Base-by-base conservation (phyloP, 1,140 invertebrate genomes). In the Apis laboriosa region DNA sequence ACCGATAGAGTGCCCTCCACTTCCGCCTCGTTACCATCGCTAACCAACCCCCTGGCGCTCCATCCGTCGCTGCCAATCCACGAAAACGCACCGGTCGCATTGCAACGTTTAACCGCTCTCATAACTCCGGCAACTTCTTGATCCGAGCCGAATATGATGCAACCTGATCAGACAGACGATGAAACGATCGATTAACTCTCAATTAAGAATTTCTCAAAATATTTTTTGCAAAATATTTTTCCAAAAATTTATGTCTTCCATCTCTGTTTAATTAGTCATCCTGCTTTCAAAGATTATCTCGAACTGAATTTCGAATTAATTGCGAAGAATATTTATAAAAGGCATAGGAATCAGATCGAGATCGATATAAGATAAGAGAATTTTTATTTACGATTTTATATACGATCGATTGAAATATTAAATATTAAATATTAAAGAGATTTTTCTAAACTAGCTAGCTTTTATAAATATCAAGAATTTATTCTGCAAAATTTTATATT, bases 21-120 rank as follows among this genome's bases (percentile, higher is more conserved):
- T 92, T 98, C 97, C 1, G 96, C 94, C 92, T 99, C 98, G 90
- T 98, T 98, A 77, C 97, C 97, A 87, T 97, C 96, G 89, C 94
- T 94, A 9, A 99, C 98, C 60, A 99, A 94, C 58, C 97, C 96
- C 53, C 98, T 94, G 1, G 97, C 97, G 90, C 96, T 97, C 98
- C 98, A 98, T 4, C 98, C 98, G 91, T 99, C 98, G 66, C 97
- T 98, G 0, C 98, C 98, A 53, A 99, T 98, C 98, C 98, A 99
- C 49, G 97, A 97, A 94, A 99, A 99, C 67, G 95, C 95, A 8
- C 97, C 97, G 7, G 98, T 98, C n/a, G 97, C 97, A 89, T 98
- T 98, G 73, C 95, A 96, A 28, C 98, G 95, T 68, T 97, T 95
- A 0, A 99, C 97, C 0, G 98, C 98, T 80, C 96, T 94, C 98